Evolutionary conservation across 2,113 vertebrate genomes (phyloP).

Genomic region (Platichthys flesus): DNA sequence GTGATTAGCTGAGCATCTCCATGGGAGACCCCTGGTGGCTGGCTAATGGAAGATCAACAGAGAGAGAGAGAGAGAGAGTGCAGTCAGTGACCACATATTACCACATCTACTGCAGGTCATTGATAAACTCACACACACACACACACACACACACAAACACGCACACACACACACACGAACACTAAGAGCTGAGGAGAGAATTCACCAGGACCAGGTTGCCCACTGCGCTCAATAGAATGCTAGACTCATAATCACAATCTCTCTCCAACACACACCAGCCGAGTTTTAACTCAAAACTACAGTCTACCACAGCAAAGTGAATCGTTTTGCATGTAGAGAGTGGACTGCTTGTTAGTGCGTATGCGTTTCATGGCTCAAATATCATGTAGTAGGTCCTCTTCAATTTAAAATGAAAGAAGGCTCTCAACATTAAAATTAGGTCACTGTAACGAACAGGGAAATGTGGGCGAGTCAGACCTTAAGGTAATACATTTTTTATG

Average conservation of each 20-base stretch:
- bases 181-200: background rate
- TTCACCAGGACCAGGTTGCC: background rate
- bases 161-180: background rate
- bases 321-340: background rate
- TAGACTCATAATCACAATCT: background rate
- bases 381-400: conserved; percentile 19
- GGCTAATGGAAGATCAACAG: conserved; percentile 32
- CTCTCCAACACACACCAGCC: background rate
- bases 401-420: conserved; percentile 28
- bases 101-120: conserved; percentile 32
- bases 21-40: conserved; percentile 57
- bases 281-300: background rate
- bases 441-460: conserved; percentile 38
- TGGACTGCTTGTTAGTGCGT: conserved; percentile 26
- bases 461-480: conserved; percentile 32
- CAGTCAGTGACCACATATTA: conserved; percentile 26
- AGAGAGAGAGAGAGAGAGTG: background rate
- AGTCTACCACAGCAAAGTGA: conserved; percentile 5
- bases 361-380: conserved; percentile 16
- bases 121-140: conserved; percentile 3
- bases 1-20: conserved; percentile 42
- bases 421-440: conserved; percentile 39
- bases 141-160: background rate
- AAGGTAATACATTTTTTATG: conserved; percentile 46
- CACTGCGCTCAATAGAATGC: conserved; percentile 6